Base-by-base conservation (phyloP, 2,888 invertebrate genomes). In the Cerceris rybyensis region DNA sequence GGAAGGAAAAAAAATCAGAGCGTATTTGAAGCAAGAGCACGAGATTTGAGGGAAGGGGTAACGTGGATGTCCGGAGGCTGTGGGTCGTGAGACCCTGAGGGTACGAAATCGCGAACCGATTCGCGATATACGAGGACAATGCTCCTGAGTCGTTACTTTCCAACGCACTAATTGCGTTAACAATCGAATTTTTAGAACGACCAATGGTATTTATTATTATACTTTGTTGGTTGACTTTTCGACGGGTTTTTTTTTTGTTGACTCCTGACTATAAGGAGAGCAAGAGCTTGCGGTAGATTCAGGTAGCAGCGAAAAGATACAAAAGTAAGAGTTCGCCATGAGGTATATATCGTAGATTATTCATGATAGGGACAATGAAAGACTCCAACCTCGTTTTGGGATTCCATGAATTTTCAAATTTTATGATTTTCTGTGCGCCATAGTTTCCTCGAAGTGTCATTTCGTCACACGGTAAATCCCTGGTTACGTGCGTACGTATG, bases 51-150 rank as follows among this genome's bases (percentile, higher is more conserved):
- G 60, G 61, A 63, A 42, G 52, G 46, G 41, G 63, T 63, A 58
- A 59, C 16, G 54, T 43, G 60, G 28, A 28, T 81, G 50, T 49
- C 86, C 82, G 66, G 61, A 43, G 84, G 85, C 82, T 84, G 67
- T 85, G 82, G 85, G 85, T 85, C 86, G 70, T 50, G 42, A 17
- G 64, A 16, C 64, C 78, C 78, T 57, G 72, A 49, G 71, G 86
- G 75, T 28, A 74, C 79, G 46, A 82, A 79, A 84, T 83, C 75
- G 81, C 80, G 81, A 79, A 81, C 85, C 85, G 87, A 88, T 87
- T 88, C 80, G 79, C 83, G 79, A 59, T 77, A 43, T n/a, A 52
- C 16, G 57, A 57, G 50, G 57, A 46, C 59, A 65, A 28, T 71
- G 16, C 28, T 14, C 49, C 9, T 11, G n/a, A 13, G 42, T 14